Base-by-base conservation (phyloP, 2,797 vertebrate species). In the Monodelphis domestica region DNA sequence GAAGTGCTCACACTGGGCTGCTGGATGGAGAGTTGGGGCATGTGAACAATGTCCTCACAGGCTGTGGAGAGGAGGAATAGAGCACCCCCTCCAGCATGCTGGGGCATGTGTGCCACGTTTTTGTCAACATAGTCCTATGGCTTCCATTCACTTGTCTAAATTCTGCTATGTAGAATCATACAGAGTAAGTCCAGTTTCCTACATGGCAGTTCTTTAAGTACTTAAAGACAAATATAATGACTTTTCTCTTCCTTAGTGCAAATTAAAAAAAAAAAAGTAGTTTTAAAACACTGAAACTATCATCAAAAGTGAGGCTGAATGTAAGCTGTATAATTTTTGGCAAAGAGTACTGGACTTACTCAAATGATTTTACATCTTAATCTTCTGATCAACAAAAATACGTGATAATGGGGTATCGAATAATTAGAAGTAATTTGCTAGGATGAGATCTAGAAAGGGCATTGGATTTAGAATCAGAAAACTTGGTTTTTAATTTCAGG, bases 141-240 rank as follows among this genome's bases (percentile, higher is more conserved):
- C 70, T 84, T 84, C 38, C 21, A 84, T 38, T 45, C 21, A 50
- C 38, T 50, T 2, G 38, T 78, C n/a, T 17, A 78, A 45, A 78
- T 78, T 78, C n/a, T 78, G n/a, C 17, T 78, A 45, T 45, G 38
- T 78, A 63, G 17, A 78, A 78, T 78, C n/a, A 38, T 2, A 38
- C 2, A 78, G n/a, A 45, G 24, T 78, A 45, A 78, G 6, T 84
- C 24, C 30, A 84, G 93, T 93, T 94, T 96, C 92, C 87, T 78
- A 92, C 53, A 5, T 88, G 94, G 57, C 93, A 96, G 45, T 94
- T 95, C 95, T 92, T 93, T 94, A 95, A 95, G 93, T 55, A 90
- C 90, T 93, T 93, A 90, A 94, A 93, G 94, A 70, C 53, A 45
- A 54, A 90, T 94, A 70, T 5, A 55, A 59, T 92, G 94, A 95